Base-by-base conservation (phyloP, 2,888 invertebrate species). In the Pyrocoelia pectoralis region DNA sequence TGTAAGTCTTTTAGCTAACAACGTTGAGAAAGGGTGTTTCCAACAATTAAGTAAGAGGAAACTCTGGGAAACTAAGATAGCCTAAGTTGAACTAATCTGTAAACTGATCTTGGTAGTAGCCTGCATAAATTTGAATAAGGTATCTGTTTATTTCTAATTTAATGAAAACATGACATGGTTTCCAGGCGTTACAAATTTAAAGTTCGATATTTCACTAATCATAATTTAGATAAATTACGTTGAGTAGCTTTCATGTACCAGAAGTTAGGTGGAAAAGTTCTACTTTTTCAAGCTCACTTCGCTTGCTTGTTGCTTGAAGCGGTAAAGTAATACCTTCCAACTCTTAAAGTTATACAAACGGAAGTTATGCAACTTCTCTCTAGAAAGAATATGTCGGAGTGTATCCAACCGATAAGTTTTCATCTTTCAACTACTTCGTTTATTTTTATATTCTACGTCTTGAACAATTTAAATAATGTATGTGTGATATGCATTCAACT, bases 321-420 rank as follows among this genome's bases (percentile, higher is more conserved):
- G 63, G 55, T 63, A 66, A 68, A 68, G 63, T 57, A 66, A 66
- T 68, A 52, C 64, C 58, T 63, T 63, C 67, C 62, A 67, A 67
- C 66, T 70, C 62, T 60, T 54, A 56, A 65, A 61, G 50, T 49
- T 33, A 24, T 66, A 52, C 48, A 60, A 66, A 65, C 64, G 53
- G 61, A 70, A 68, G 65, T 68, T 66, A 65, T 65, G 56, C 61
- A 70, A 70, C 66, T 70, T 68, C 67, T 65, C 52, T 59, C 62
- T 66, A 63, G 65, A 63, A 65, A 58, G 59, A 56, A 66, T 65
- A 65, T 60, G 60, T 60, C 60, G 60, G 65, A 56, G 59, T 60
- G 65, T 65, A 63, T 55, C 63, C 63, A 59, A 63, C 58, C 63
- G 50, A 63, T 33, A 33, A 2, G 33, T 8, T 33, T 33, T 33